phyloP scores from a whole-genome alignment of 2,113 vertebrate species.

The Oriolus oriolus region DNA sequence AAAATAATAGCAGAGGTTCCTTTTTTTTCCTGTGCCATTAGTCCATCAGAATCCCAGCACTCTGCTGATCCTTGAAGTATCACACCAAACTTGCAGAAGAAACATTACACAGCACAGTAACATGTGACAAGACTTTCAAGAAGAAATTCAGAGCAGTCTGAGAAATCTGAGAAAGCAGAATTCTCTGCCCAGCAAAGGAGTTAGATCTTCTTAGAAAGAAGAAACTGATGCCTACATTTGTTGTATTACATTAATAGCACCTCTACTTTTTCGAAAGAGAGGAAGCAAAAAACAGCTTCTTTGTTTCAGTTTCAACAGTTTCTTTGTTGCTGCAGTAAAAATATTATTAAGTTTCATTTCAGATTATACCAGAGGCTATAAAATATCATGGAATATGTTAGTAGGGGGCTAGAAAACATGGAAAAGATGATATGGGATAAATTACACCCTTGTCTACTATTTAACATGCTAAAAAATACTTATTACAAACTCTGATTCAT shows the following conservation, averaged over 20 bases:
- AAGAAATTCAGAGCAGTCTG: neutral
- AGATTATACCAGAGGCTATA: neutral
- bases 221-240: neutral
- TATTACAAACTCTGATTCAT: neutral
- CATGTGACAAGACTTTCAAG: neutral
- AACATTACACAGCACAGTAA: neutral
- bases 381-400: neutral
- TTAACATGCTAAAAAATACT: neutral
- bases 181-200: neutral
- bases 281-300: neutral
- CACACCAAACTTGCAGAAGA: neutral
- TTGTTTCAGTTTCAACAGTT: neutral
- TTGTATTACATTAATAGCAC: neutral
- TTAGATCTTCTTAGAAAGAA: neutral
- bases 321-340: neutral
- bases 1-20: accelerated
- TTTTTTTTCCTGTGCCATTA: neutral
- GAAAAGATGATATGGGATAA: neutral
- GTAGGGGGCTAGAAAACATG: neutral
- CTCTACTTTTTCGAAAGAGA: neutral
- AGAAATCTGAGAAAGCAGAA: neutral
- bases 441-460: neutral
- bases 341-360: neutral
- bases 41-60: neutral
- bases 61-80: neutral